Conservation (phyloP, 2,797 vertebrate species). For the Varecia variegata region DNA sequence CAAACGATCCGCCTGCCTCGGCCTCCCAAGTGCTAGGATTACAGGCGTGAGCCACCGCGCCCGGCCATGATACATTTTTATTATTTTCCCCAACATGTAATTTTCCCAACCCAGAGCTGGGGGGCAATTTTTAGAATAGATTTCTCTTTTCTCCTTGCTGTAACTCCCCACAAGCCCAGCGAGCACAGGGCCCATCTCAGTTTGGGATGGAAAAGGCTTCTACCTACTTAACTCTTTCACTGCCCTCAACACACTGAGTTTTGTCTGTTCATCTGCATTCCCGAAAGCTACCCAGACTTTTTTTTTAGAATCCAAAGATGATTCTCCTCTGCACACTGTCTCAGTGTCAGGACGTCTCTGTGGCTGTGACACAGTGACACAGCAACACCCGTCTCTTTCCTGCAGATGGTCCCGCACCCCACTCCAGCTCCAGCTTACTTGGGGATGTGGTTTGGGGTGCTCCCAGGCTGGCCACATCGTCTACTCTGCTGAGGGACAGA, state of each 20-base stretch:
- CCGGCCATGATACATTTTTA: rapidly evolving
- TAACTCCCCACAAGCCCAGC: rapidly evolving
- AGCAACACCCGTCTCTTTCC: background rate
- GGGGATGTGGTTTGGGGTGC: background rate
- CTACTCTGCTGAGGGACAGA: background rate
- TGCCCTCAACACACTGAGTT: rapidly evolving
- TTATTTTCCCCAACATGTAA: rapidly evolving
- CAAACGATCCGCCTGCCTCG: no score
- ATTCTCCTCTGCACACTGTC: background rate
- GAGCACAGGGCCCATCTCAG: background rate
- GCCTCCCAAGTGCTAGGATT: no score
- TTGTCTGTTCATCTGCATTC: rapidly evolving
- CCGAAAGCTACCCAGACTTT: background rate
- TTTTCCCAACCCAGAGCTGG: background rate
- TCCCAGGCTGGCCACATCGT: background rate
- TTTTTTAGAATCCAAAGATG: background rate
- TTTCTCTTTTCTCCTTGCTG: no score
- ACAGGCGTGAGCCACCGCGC: no score
- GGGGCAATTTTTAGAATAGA: background rate
- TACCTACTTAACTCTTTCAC: no score
- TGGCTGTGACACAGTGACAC: background rate
- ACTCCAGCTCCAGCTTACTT: background rate
- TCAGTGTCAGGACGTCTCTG: background rate
- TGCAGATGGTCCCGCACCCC: background rate
- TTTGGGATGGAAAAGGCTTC: background rate